phyloP scores from a whole-genome alignment of 2,113 vertebrate species.

The Sturnus vulgaris region DNA sequence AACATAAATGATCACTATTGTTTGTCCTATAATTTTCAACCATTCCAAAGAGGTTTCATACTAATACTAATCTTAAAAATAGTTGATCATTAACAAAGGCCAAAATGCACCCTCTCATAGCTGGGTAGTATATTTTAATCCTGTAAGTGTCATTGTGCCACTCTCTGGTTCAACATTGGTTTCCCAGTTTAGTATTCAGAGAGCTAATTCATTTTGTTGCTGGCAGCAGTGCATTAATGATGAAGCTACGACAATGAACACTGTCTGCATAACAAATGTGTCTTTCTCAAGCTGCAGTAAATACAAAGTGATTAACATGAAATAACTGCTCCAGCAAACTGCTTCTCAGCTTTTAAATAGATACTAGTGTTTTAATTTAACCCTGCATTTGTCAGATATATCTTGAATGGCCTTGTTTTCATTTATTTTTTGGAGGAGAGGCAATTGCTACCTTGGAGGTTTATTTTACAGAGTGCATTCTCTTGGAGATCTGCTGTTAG shows the following conservation, averaged over 20 bases:
- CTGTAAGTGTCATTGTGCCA: constrained; percentile 55
- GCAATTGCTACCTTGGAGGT: not conserved
- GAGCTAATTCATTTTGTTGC: constrained; percentile 71
- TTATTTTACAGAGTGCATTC: not conserved
- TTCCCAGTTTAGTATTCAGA: constrained; percentile 66
- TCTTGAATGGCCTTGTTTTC: not conserved
- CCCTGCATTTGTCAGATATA: constrained; percentile 25
- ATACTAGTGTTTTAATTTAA: constrained; percentile 62
- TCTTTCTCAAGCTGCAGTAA: constrained; percentile 73
- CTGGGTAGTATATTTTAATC: constrained; percentile 45
- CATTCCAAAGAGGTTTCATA: not conserved
- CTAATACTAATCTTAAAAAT: constrained; percentile 52
- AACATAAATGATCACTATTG: constrained; percentile 38
- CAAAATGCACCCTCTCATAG: constrained; percentile 51
- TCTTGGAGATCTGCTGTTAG: constrained; percentile 18
- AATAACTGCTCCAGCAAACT: constrained; percentile 65
- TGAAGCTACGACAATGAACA: constrained; percentile 70
- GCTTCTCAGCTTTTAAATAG: constrained; percentile 40
- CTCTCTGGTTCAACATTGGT: constrained; percentile 24
- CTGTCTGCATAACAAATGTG: constrained; percentile 75
- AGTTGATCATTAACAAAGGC: constrained; percentile 16
- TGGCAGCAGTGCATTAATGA: constrained; percentile 67
- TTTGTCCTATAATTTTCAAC: not conserved
- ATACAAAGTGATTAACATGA: constrained; percentile 73
- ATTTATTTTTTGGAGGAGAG: not conserved